These are phyloP conservation scores for Ditylenchus dipsaci DNA, from an alignment of 1,140 invertebrate genomes.

Conservation along the genomic window DNA sequence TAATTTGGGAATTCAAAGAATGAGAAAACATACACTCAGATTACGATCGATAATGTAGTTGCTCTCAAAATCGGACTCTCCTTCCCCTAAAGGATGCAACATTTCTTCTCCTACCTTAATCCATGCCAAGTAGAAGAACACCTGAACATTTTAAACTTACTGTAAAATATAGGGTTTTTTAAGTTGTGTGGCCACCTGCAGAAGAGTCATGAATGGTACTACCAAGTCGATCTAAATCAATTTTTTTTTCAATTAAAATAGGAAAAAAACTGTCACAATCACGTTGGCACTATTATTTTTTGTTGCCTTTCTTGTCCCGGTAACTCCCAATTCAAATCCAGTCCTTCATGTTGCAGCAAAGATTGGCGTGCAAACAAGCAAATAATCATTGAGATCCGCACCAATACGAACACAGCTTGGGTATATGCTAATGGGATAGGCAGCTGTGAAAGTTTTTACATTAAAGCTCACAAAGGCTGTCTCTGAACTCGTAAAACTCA, in stretches of 20 bases:
- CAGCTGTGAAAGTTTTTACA: neutral
- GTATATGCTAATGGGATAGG: neutral
- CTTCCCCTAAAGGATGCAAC: constrained; percentile 10
- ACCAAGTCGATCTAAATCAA: constrained; percentile 7
- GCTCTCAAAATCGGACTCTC: neutral
- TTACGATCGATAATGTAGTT: neutral
- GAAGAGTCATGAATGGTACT: constrained; percentile 5
- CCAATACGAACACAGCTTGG: neutral
- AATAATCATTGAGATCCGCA: neutral
- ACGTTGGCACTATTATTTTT: neutral
- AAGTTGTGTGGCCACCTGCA: neutral
- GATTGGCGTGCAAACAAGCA: neutral
- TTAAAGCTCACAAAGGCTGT: no score
- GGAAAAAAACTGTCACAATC: neutral
- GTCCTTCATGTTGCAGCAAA: neutral
- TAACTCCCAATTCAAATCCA: neutral
- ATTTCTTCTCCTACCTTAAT: constrained; percentile 13
- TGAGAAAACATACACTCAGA: neutral
- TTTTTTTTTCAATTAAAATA: no score
- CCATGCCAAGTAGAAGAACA: constrained; percentile 13
- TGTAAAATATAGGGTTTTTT: no score
- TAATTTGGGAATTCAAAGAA: neutral
- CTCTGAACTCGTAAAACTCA: no score
- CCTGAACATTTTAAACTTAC: neutral
- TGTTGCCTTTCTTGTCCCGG: neutral